Evolutionary conservation across 2,888 invertebrate species (phyloP), one percentile per base, ranked within the genome.

Genomic region (Chrysina gloriosa): DNA sequence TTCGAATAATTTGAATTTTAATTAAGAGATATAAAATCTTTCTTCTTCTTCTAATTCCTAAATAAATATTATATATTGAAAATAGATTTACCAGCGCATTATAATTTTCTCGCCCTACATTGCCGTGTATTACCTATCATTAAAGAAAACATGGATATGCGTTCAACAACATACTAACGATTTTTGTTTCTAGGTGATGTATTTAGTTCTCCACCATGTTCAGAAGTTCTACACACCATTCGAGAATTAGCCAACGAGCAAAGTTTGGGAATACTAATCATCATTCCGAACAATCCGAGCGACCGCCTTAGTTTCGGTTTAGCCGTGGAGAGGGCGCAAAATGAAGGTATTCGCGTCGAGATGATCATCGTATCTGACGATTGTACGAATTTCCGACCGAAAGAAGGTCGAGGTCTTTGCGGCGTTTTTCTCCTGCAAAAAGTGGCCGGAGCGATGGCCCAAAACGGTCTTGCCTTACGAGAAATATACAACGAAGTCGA

Each of bases 301-400:
- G 93, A 94, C 76, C 84, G 92, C 68, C 82, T 95, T 11, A 94
- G 92, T 81, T 95, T 95, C 79, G 94, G 93, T 0, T 86, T 93
- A 78, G 94, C 94, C 1, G 87, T 90, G 9, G 93, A 94, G 79
- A 88, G 89, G 76, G 92, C 92, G 0, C 86, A 87, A 76, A 85
- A 86, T 31, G 84, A 86, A 65, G 88, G 89, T 0, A 84, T 90
- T 14, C 69, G 71, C 31, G 78, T 88, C 0, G 86, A 86, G 80
- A 83, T 88, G 61, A 73, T 90, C 0, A 85, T 90, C 3, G 88
- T 93, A 0, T 89, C 88, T 0, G 94, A 94, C 73, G 92, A 93
- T 78, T 88, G 89, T 63, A 89, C 91, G 0, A 77, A 77, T 63
- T 70, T 69, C 21, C 69, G 71, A 45, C 70, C 74, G 50, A 71